These are phyloP conservation scores for Periparus ater DNA, from an alignment of 2,797 vertebrate species.

Conservation along the genomic window DNA sequence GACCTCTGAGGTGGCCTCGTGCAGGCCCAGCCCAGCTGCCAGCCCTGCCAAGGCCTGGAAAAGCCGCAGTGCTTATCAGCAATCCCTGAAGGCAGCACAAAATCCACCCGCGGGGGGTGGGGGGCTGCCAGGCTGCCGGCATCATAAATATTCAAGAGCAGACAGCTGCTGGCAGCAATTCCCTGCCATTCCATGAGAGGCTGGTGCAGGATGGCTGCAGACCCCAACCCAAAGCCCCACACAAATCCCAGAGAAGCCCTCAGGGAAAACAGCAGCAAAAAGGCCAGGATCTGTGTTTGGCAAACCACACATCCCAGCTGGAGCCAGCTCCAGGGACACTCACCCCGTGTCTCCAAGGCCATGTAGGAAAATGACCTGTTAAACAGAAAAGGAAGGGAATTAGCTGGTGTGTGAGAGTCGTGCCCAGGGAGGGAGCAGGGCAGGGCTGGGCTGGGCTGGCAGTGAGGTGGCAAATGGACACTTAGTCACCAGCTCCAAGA, in stretches of 20 bases:
- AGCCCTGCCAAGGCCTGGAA: neutral
- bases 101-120: neutral
- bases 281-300: accelerated
- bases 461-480: neutral
- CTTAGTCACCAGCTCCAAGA: neutral
- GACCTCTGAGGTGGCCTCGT: neutral
- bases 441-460: neutral
- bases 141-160: constrained; percentile 8
- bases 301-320: accelerated
- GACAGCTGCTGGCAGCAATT: neutral
- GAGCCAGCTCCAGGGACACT: constrained; percentile 58
- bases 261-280: neutral
- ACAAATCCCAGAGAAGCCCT: accelerated
- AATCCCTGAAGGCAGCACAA: neutral
- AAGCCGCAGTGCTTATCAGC: neutral
- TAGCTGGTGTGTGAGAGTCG: neutral
- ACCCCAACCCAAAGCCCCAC: neutral
- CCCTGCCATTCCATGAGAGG: neutral
- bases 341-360: constrained; percentile 96
- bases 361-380: constrained; percentile 97
- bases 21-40: neutral
- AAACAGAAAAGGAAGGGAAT: constrained; percentile 24
- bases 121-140: neutral
- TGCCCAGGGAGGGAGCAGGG: neutral
- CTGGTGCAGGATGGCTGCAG: neutral